phyloP scores from a whole-genome alignment of 1,140 invertebrate species.

The Xylocopa sonorina region DNA sequence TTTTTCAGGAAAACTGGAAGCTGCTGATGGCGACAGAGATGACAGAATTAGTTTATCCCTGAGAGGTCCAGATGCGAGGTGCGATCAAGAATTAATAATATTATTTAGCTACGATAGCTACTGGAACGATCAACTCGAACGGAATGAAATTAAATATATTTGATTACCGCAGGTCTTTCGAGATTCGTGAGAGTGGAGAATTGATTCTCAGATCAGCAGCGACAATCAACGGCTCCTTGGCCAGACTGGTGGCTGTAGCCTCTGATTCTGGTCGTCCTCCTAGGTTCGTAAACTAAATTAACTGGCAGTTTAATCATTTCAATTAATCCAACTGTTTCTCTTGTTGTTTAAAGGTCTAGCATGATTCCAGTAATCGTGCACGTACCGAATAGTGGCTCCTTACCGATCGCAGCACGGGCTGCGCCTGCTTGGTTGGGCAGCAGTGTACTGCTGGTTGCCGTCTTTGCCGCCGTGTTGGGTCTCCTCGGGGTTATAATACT shows the following conservation, averaged over 20 bases:
- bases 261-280: constrained; percentile 90
- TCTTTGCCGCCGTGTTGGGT: constrained; percentile 87
- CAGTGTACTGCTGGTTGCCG: constrained; percentile 85
- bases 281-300: constrained; percentile 79
- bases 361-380: constrained; percentile 90
- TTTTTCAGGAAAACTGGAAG: constrained; percentile 86
- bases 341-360: constrained; percentile 79
- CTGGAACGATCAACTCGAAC: too few species aligned
- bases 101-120: too few species aligned
- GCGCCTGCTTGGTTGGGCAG: constrained; percentile 80
- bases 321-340: not conserved
- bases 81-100: too few species aligned
- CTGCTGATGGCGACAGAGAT: constrained; percentile 90
- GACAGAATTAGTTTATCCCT: constrained; percentile 88
- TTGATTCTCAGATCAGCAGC: constrained; percentile 82
- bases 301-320: not conserved
- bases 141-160: constrained; percentile 12
- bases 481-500: constrained; percentile 88
- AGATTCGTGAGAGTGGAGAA: constrained; percentile 82
- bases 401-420: constrained; percentile 80
- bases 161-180: constrained; percentile 77
- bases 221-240: constrained; percentile 84
- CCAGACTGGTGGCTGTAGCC: constrained; percentile 88
- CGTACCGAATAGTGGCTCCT: constrained; percentile 82
- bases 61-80: constrained; percentile 88